These are phyloP conservation scores for Acropora tenuis DNA, from an alignment of 64 coral and sea anemone species.

Conservation along the genomic window DNA sequence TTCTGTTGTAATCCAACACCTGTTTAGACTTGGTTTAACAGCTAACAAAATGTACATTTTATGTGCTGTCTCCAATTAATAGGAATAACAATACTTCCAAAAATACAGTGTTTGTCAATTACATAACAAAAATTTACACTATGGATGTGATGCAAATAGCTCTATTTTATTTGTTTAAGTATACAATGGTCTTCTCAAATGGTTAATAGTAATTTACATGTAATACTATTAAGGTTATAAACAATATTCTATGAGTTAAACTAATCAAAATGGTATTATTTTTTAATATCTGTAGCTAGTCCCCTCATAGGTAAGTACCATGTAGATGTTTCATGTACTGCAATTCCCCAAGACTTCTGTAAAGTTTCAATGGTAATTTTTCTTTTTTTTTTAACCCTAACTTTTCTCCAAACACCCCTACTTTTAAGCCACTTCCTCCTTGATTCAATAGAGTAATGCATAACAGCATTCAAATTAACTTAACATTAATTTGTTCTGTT, in stretches of 20 bases:
- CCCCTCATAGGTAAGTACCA: slow-evolving; percentile 72
- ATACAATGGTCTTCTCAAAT: not conserved
- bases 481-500: slow-evolving; percentile 58
- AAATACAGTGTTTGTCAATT: slow-evolving; percentile 21
- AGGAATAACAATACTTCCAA: slow-evolving; percentile 15
- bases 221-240: slow-evolving; percentile 40
- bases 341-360: slow-evolving; percentile 60
- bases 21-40: slow-evolving; percentile 41
- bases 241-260: slow-evolving; percentile 50
- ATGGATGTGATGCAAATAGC: slow-evolving; percentile 23
- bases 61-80: slow-evolving; percentile 19
- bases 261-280: slow-evolving; percentile 25
- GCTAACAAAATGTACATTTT: slow-evolving; percentile 23
- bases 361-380: slow-evolving; percentile 10
- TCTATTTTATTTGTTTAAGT: slow-evolving; percentile 22
- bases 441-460: slow-evolving; percentile 45
- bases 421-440: slow-evolving; percentile 51
- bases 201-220: slow-evolving; percentile 16
- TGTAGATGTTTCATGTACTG: slow-evolving; percentile 47
- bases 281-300: slow-evolving; percentile 42
- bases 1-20: slow-evolving; percentile 55
- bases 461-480: slow-evolving; percentile 55
- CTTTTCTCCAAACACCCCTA: slow-evolving; percentile 60
- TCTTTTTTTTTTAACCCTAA: slow-evolving; percentile 15
- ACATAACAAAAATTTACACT: slow-evolving; percentile 15